These are phyloP conservation scores for Dasyurus viverrinus DNA, from an alignment of 2,113 vertebrate genomes.

Conservation along the genomic window DNA sequence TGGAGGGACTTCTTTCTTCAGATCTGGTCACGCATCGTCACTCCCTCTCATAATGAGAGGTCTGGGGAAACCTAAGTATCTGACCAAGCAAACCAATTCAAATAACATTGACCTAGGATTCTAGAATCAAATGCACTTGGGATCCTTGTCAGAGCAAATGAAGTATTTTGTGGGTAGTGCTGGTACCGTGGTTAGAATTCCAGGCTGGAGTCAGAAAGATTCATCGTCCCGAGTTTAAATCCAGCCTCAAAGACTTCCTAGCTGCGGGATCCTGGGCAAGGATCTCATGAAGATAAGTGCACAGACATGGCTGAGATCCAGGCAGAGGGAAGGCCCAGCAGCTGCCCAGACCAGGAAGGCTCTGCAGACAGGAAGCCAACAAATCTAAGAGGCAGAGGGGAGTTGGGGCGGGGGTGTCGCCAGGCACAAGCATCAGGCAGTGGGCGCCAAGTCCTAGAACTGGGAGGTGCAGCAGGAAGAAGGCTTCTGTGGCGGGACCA, in stretches of 20 bases:
- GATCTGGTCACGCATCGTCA: background rate
- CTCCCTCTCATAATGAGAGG: background rate
- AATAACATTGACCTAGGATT: background rate
- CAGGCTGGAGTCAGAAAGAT: background rate
- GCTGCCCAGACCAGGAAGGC: background rate
- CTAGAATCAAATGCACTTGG: background rate
- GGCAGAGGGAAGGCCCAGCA: background rate
- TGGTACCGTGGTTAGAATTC: background rate
- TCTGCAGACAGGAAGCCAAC: too few relatives aligned
- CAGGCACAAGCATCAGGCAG: background rate
- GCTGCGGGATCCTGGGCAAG: background rate
- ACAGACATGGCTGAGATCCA: background rate
- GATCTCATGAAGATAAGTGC: background rate
- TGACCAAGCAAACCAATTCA: too few relatives aligned
- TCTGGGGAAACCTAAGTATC: background rate
- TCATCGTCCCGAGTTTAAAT: background rate
- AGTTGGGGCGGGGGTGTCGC: background rate
- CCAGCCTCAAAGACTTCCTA: background rate
- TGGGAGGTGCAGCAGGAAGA: background rate
- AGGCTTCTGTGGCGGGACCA: too few relatives aligned
- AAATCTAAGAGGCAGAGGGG: background rate
- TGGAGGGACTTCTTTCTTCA: background rate
- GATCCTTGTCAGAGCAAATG: background rate
- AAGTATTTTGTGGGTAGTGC: background rate
- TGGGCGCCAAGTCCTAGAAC: background rate